phyloP scores from a whole-genome alignment of 2,888 invertebrate species.

The Polydrusus pterygomalis region DNA sequence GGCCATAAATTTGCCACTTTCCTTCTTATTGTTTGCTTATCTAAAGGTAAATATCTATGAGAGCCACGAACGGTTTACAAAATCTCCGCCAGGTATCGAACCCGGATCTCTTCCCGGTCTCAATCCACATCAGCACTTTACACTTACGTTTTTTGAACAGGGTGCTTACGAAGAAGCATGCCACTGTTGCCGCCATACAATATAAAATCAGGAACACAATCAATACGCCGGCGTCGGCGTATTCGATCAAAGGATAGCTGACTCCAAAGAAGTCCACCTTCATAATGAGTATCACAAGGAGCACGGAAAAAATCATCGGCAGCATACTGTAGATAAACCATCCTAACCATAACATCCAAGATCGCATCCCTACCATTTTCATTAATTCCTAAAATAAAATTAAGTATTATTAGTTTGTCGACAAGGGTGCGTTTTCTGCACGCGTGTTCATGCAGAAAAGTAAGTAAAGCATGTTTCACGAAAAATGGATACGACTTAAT shows the following conservation, averaged over 20 bases:
- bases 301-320: slow-evolving; percentile 78
- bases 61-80: too few relatives aligned
- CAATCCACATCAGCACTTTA: background rate
- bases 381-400: slow-evolving; percentile 82
- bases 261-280: slow-evolving; percentile 74
- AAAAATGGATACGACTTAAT: too few relatives aligned
- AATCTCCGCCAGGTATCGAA: too few relatives aligned
- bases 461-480: too few relatives aligned
- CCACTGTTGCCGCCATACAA: slow-evolving; percentile 80
- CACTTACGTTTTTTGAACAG: slow-evolving; percentile 84
- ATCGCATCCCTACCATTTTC: slow-evolving; percentile 92
- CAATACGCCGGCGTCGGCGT: slow-evolving; percentile 79
- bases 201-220: slow-evolving; percentile 84
- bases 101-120: too few relatives aligned
- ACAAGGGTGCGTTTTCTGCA: too few relatives aligned
- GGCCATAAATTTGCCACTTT: too few relatives aligned
- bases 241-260: slow-evolving; percentile 79
- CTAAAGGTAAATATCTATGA: too few relatives aligned
- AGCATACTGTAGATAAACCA: slow-evolving; percentile 89
- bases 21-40: too few relatives aligned
- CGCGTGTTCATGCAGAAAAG: too few relatives aligned
- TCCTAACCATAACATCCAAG: slow-evolving; percentile 90
- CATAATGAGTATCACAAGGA: slow-evolving; percentile 76
- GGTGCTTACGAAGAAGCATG: slow-evolving; percentile 86
- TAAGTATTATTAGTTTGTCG: too few relatives aligned